These are phyloP conservation scores for Aphyosemion australe DNA, from an alignment of 2,113 vertebrate species.

Conservation along the genomic window DNA sequence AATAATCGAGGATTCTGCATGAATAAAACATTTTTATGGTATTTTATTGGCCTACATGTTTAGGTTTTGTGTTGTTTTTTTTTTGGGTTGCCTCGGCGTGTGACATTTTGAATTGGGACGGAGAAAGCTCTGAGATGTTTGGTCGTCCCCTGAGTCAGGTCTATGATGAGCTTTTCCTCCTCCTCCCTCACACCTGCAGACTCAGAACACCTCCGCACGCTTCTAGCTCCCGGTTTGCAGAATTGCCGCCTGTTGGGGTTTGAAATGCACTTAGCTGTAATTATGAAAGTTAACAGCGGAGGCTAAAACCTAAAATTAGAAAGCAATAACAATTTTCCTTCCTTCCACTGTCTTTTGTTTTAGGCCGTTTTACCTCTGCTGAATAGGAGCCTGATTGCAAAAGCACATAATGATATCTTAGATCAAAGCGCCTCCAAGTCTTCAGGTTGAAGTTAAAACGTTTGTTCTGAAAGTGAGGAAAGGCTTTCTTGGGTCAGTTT, in stretches of 20 bases:
- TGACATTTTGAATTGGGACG: slow-evolving; percentile 6
- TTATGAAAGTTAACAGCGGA: not conserved
- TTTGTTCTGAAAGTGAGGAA: no score
- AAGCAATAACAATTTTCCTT: not conserved
- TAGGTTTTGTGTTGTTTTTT: not conserved
- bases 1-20: not conserved
- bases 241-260: not conserved
- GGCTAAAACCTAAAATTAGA: not conserved
- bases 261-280: not conserved
- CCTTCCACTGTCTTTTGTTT: not conserved
- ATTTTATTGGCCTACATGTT: not conserved
- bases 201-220: not conserved
- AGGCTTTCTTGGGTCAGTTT: no score
- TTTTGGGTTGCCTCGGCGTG: slow-evolving; percentile 11
- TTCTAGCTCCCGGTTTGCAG: not conserved
- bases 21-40: not conserved
- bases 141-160: slow-evolving; percentile 5
- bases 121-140: slow-evolving; percentile 5
- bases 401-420: not conserved
- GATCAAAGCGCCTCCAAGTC: not conserved
- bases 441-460: no score
- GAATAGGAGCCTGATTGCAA: not conserved
- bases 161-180: not conserved
- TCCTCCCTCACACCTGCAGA: not conserved
- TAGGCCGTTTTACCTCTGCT: not conserved